Conservation (phyloP, 2,797 vertebrate genomes). For the Natrix natrix region DNA sequence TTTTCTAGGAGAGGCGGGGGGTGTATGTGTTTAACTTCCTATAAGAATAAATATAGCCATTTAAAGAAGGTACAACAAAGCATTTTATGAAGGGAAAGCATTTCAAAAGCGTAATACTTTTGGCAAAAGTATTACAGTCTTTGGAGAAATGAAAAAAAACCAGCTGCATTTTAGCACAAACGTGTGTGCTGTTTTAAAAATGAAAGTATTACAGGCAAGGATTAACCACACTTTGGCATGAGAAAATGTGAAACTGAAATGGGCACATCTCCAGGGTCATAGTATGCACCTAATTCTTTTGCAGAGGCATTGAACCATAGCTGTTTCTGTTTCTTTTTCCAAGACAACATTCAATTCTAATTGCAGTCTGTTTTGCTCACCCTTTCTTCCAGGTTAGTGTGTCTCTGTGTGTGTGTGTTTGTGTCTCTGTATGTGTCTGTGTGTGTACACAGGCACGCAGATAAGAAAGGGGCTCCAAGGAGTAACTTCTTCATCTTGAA, state of each 20-base stretch:
- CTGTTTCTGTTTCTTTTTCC: neutral
- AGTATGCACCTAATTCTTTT: neutral
- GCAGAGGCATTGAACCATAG: neutral
- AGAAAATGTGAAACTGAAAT: neutral
- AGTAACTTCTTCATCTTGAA: too few relatives aligned
- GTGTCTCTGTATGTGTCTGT: too few relatives aligned
- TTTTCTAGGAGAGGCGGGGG: too few relatives aligned
- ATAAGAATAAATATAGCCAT: neutral
- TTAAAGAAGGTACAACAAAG: neutral
- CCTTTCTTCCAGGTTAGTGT: neutral
- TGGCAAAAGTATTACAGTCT: neutral
- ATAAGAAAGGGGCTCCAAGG: neutral
- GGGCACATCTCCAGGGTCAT: neutral
- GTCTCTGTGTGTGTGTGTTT: neutral
- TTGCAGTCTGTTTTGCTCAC: neutral
- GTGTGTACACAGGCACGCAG: neutral
- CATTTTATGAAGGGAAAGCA: neutral
- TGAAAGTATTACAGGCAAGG: neutral
- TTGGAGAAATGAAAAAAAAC: neutral
- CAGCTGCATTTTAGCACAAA: neutral
- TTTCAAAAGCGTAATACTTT: neutral
- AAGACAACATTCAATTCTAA: neutral
- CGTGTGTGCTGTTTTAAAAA: neutral
- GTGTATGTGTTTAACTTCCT: too few relatives aligned
- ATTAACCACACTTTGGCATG: neutral